Conservation (phyloP, 2,797 vertebrate genomes). For the Taeniopygia guttata region DNA sequence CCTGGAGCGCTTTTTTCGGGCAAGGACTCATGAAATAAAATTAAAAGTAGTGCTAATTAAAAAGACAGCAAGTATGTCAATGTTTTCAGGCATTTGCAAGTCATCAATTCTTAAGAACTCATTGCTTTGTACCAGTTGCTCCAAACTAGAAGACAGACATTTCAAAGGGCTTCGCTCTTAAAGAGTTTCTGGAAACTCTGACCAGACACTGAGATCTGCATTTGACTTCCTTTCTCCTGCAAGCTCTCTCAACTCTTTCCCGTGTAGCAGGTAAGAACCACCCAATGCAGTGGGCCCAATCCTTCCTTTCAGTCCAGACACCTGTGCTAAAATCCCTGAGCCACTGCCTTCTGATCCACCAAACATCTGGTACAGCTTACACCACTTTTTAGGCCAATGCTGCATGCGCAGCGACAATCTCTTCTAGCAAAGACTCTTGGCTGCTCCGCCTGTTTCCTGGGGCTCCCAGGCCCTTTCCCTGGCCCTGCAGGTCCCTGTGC, state of each 20-base stretch:
- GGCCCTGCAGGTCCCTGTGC: background rate
- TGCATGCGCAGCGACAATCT: background rate
- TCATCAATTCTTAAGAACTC: background rate
- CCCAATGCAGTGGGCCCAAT: accelerated
- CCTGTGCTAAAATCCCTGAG: background rate
- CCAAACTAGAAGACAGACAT: background rate
- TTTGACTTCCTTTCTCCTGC: background rate
- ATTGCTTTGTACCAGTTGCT: background rate
- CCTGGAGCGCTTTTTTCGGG: accelerated
- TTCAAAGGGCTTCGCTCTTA: background rate
- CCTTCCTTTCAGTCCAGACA: background rate
- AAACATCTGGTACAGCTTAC: background rate
- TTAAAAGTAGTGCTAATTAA: background rate
- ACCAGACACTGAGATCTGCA: background rate
- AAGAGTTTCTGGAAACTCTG: background rate
- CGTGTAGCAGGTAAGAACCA: background rate
- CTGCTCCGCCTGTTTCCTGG: background rate
- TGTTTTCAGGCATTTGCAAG: background rate
- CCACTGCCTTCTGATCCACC: background rate
- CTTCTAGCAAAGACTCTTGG: background rate
- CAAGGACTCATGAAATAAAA: background rate
- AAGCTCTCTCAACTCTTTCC: background rate
- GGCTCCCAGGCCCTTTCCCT: background rate
- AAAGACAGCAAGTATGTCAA: background rate
- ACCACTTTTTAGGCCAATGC: accelerated